phyloP scores from a whole-genome alignment of 2,888 invertebrate species.

The Frankliniella fusca region DNA sequence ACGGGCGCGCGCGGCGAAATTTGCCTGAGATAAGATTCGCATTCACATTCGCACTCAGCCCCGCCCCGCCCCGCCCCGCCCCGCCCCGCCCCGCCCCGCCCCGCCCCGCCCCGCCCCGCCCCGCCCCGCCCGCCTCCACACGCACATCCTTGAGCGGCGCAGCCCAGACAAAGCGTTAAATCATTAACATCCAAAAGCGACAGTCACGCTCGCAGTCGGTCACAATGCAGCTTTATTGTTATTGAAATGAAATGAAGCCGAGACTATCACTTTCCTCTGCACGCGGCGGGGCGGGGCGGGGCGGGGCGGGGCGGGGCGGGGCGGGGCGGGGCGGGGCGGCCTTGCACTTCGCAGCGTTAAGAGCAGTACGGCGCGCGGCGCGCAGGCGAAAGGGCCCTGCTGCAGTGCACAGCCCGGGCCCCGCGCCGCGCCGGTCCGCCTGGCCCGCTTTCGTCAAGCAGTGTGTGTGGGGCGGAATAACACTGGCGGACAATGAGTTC shows the following conservation, averaged over 20 bases:
- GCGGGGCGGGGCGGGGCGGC: neutral
- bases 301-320: neutral
- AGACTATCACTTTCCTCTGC: constrained; percentile 18
- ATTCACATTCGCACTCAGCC: constrained; percentile 40
- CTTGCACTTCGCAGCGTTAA: neutral
- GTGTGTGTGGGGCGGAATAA: too few relatives aligned
- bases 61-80: constrained; percentile 58
- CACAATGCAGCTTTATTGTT: neutral
- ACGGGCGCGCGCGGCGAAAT: too few relatives aligned
- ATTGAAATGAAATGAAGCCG: constrained; percentile 23
- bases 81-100: too few relatives aligned
- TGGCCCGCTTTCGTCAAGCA: neutral
- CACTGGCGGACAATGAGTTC: too few relatives aligned
- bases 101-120: too few relatives aligned
- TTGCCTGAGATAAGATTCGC: too few relatives aligned
- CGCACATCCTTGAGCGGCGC: neutral
- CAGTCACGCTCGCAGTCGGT: neutral
- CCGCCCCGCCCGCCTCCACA: constrained; percentile 50
- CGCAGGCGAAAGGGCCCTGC: too few relatives aligned
- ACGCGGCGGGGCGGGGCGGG: neutral
- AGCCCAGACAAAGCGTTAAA: neutral
- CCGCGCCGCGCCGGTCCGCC: neutral
- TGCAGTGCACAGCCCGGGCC: neutral
- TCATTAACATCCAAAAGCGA: too few relatives aligned
- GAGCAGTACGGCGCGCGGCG: too few relatives aligned